Evolutionary conservation across 2,888 invertebrate species (phyloP).

Genomic region (Pristionchus fissidentatus): DNA sequence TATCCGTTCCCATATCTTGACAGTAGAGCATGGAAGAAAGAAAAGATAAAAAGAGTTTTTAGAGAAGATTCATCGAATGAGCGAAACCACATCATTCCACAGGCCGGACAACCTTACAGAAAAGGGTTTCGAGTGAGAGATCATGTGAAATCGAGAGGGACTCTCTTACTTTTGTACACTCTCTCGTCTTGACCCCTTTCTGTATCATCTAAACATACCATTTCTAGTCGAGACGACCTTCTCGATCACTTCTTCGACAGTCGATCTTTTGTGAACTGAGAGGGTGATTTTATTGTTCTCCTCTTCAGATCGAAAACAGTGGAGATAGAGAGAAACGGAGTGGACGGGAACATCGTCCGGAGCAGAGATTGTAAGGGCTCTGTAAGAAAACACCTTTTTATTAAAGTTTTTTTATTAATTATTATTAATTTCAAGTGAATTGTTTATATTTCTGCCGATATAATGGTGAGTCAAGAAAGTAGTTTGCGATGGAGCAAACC

Average conservation of each 20-base stretch:
- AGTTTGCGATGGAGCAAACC: too few relatives aligned
- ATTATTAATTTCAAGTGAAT: not conserved
- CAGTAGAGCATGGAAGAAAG: too few relatives aligned
- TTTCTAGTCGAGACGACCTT: conserved; percentile 81
- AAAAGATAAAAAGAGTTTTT: too few relatives aligned
- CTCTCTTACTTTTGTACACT: too few relatives aligned
- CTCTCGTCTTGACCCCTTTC: too few relatives aligned
- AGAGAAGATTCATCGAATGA: not conserved
- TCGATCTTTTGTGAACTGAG: conserved; percentile 91
- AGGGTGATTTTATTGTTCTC: conserved; percentile 87
- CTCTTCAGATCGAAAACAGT: conserved; percentile 71
- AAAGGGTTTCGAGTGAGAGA: too few relatives aligned
- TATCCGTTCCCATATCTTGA: conserved; percentile 43
- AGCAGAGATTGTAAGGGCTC: conserved; percentile 68
- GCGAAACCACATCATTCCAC: too few relatives aligned
- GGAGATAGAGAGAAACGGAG: conserved; percentile 66
- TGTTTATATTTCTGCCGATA: too few relatives aligned
- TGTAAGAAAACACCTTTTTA: conserved; percentile 61
- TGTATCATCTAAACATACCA: conserved; percentile 37
- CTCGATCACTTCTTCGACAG: conserved; percentile 90
- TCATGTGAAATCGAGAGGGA: too few relatives aligned
- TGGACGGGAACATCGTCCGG: conserved; percentile 65
- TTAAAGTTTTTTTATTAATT: not conserved
- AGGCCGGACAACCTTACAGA: too few relatives aligned
- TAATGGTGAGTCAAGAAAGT: too few relatives aligned